Percentiles rank a stretch among this genome's conserved stretches.
These are phyloP conservation scores for Cerastis rubricosa DNA, from an alignment of 2,888 invertebrate species.

Conservation along the genomic window DNA sequence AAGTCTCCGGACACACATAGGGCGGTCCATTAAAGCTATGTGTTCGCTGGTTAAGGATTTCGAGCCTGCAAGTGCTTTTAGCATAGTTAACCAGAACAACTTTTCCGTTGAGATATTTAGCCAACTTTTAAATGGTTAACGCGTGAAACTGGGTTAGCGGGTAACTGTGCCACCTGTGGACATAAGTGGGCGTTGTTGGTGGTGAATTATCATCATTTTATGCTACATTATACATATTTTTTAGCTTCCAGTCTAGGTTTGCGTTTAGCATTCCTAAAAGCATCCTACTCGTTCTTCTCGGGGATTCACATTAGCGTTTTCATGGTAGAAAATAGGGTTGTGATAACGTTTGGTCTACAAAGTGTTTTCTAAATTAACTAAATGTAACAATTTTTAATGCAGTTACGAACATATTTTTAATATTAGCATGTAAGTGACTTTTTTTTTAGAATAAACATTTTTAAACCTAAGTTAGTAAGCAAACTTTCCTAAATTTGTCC, in stretches of 20 bases:
- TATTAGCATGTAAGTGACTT: no score
- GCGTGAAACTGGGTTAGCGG: slow-evolving; percentile 78
- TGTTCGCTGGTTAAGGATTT: slow-evolving; percentile 67
- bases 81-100: slow-evolving; percentile 71
- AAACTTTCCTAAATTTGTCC: neutral
- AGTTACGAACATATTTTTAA: no score
- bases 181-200: slow-evolving; percentile 58
- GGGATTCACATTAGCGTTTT: neutral
- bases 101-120: slow-evolving; percentile 73
- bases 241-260: slow-evolving; percentile 15
- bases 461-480: neutral
- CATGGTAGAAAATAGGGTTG: neutral
- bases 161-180: slow-evolving; percentile 82
- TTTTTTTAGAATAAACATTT: no score
- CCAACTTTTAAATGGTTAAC: slow-evolving; percentile 81
- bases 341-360: neutral
- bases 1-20: slow-evolving; percentile 65
- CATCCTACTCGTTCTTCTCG: neutral
- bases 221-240: slow-evolving; percentile 22
- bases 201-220: slow-evolving; percentile 52
- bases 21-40: slow-evolving; percentile 64
- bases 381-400: no score
- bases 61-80: slow-evolving; percentile 72
- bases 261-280: slow-evolving; percentile 22
- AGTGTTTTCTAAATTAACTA: neutral